phyloP scores from a whole-genome alignment of 2,888 invertebrate genomes.

The Andrena dorsata region DNA sequence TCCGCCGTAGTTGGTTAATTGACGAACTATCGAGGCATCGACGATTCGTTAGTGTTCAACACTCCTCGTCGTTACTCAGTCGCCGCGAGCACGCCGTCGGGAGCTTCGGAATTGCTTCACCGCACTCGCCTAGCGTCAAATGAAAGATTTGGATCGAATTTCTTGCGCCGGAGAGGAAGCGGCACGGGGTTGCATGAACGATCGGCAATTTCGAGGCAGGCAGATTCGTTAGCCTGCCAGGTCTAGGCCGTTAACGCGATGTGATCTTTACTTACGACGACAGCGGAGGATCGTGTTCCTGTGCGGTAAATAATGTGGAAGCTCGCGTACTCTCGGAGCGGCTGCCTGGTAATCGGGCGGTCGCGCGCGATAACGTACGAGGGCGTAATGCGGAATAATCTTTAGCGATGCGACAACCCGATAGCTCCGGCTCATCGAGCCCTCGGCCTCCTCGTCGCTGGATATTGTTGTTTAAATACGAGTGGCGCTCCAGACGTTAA shows the following conservation, averaged over 20 bases:
- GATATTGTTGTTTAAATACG: constrained; percentile 28
- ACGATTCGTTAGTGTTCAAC: not conserved
- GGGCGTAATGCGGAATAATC: constrained; percentile 37
- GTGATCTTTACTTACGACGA: constrained; percentile 12
- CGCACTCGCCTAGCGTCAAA: too few relatives aligned
- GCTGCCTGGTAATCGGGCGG: not conserved
- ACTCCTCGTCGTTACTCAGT: too few relatives aligned
- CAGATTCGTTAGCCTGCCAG: not conserved
- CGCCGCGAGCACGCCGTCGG: too few relatives aligned
- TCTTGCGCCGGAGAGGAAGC: too few relatives aligned
- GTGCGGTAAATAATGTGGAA: not conserved
- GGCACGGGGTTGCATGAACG: not conserved
- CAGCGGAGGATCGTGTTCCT: constrained; percentile 5
- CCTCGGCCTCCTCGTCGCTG: not conserved
- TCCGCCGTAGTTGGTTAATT: not conserved
- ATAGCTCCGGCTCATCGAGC: constrained; percentile 1
- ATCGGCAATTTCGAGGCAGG: not conserved
- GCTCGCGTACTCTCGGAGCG: not conserved
- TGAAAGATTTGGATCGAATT: too few relatives aligned
- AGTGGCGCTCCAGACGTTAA: constrained; percentile 10
- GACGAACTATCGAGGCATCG: not conserved
- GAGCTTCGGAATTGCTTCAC: too few relatives aligned
- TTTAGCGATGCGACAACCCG: constrained; percentile 28
- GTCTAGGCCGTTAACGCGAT: not conserved
- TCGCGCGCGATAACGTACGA: not conserved